These are phyloP conservation scores for Coelopa frigida DNA, from an alignment of 1,140 invertebrate genomes.

Conservation along the genomic window DNA sequence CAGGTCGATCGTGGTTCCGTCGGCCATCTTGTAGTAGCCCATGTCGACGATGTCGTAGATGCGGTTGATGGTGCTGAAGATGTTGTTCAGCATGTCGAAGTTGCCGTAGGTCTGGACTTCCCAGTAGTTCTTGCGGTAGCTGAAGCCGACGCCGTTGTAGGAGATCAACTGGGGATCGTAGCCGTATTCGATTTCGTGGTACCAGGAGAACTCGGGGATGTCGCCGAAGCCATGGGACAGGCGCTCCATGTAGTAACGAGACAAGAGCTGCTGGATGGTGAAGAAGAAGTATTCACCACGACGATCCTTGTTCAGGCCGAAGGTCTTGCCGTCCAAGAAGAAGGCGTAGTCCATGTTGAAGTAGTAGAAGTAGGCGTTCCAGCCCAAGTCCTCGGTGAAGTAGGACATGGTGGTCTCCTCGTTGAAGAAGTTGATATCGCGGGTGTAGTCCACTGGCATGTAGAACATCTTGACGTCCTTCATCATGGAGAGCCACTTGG, in stretches of 20 bases:
- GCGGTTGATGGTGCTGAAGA: conserved; percentile 51
- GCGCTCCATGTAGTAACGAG: conserved; percentile 57
- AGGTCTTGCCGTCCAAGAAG: conserved; percentile 53
- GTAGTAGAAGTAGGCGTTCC: conserved; percentile 61
- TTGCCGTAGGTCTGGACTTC: conserved; percentile 31
- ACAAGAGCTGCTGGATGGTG: conserved; percentile 51
- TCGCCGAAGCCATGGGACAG: conserved; percentile 50
- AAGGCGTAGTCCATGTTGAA: conserved; percentile 57
- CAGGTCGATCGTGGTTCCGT: conserved; percentile 49
- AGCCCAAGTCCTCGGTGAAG: conserved; percentile 59
- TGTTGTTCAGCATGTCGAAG: conserved; percentile 25
- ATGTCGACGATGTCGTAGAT: conserved; percentile 56
- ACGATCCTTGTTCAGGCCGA: conserved; percentile 45
- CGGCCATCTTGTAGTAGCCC: conserved; percentile 48
- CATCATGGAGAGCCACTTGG: conserved; percentile 8
- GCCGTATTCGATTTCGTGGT: conserved; percentile 47
- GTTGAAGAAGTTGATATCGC: conserved; percentile 54
- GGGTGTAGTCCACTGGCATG: conserved; percentile 48
- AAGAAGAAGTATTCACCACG: conserved; percentile 53
- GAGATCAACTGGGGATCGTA: conserved; percentile 56
- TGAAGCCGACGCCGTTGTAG: conserved; percentile 59
- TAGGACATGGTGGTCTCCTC: conserved; percentile 53
- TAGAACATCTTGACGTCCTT: conserved; percentile 13
- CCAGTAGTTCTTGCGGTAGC: conserved; percentile 48
- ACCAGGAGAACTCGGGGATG: conserved; percentile 49